A percentile compares a stretch with the other conserved stretches of the same genome.
Evolutionary conservation across 2,797 vertebrate genomes (phyloP).

Genomic region (Fundulus diaphanus): DNA sequence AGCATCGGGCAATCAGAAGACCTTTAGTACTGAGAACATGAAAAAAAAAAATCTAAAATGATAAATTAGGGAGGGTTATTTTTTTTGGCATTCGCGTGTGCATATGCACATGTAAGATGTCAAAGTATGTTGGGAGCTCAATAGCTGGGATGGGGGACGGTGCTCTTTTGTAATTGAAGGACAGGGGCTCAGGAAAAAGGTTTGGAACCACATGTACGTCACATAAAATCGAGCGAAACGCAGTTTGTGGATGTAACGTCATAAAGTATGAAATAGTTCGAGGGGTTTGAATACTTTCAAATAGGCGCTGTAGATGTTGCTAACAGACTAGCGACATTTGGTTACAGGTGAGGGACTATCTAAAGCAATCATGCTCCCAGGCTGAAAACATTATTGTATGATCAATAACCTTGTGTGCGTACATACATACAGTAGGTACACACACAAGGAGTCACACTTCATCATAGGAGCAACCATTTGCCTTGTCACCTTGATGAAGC

Average conservation of each 20-base stretch:
- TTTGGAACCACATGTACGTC: too few species aligned
- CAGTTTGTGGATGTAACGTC: neutral
- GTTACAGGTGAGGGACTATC: neutral
- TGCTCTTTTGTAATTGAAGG: neutral
- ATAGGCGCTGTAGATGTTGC: neutral
- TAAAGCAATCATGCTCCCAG: conserved; percentile 21
- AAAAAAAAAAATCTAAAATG: too few species aligned
- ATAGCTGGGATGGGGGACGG: too few species aligned
- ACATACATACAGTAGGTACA: conserved; percentile 15
- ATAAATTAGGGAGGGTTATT: too few species aligned
- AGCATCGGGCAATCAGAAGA: too few species aligned
- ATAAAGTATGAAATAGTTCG: neutral
- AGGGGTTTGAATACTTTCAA: neutral
- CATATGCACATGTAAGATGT: too few species aligned
- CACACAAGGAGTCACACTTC: conserved; percentile 40
- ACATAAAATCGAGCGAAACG: neutral
- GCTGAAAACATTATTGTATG: conserved; percentile 53
- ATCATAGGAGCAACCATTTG: conserved; percentile 69
- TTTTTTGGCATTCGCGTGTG: too few species aligned
- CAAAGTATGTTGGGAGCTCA: too few species aligned
- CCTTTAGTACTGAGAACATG: too few species aligned
- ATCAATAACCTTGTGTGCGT: too few species aligned
- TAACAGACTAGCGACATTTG: neutral
- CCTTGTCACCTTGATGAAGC: conserved; percentile 70
- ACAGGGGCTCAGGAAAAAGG: neutral